A percentile compares a stretch with the other conserved stretches of the same genome.
These are phyloP conservation scores for Coleophora deauratella DNA, from an alignment of 2,888 invertebrate genomes.

Conservation along the genomic window DNA sequence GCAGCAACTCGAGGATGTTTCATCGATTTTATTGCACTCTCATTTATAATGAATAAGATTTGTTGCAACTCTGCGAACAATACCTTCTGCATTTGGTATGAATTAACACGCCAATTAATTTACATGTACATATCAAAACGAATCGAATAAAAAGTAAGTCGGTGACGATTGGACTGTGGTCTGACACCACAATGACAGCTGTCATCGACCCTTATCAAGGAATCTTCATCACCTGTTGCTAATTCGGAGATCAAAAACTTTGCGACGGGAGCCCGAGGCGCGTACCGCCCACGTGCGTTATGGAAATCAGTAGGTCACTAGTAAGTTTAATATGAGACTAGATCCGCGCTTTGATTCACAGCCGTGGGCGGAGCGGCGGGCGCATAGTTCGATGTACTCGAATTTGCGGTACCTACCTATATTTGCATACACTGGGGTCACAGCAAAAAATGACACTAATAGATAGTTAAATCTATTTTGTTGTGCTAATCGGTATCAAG, in stretches of 20 bases:
- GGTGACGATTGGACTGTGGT: slow-evolving; percentile 10
- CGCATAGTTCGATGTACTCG: slow-evolving; percentile 67
- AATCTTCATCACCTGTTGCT: slow-evolving; percentile 21
- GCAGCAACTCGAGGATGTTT: no score
- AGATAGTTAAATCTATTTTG: slow-evolving; percentile 35
- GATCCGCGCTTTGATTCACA: slow-evolving; percentile 56
- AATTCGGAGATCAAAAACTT: slow-evolving; percentile 17
- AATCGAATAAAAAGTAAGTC: slow-evolving; percentile 2
- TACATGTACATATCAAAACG: not conserved
- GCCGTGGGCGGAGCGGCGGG: slow-evolving; percentile 34
- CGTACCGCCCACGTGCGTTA: slow-evolving; percentile 48
- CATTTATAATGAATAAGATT: no score
- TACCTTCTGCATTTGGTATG: no score
- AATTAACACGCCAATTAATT: no score
- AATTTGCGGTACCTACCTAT: slow-evolving; percentile 65
- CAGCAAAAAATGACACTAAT: slow-evolving; percentile 65
- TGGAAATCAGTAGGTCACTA: slow-evolving; percentile 71
- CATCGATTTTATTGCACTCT: not conserved
- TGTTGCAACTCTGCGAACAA: no score
- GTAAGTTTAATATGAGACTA: slow-evolving; percentile 32
- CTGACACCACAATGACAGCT: slow-evolving; percentile 15
- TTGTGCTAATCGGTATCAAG: slow-evolving; percentile 67
- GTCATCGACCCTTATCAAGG: slow-evolving; percentile 22
- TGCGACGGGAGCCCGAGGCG: slow-evolving; percentile 3
- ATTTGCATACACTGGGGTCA: slow-evolving; percentile 62